These are phyloP conservation scores for Mastigias papua DNA, from an alignment of 30 jellyfish, hydroid and myxozoan genomes.

Conservation along the genomic window DNA sequence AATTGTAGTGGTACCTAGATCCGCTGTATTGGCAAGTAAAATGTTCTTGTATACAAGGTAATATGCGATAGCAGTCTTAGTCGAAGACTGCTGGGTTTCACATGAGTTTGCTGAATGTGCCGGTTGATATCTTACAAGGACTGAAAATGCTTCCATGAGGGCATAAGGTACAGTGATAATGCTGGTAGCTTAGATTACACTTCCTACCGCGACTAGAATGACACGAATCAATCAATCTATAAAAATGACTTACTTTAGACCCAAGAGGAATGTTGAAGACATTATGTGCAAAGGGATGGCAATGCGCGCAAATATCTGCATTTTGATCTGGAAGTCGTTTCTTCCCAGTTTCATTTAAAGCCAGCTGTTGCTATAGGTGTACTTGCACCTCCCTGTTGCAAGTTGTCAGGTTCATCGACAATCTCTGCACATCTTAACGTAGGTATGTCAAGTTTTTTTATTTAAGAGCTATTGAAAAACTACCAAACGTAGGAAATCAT, in stretches of 20 bases:
- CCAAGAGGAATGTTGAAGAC: background rate
- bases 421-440: background rate
- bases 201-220: background rate
- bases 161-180: constrained; percentile 16
- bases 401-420: background rate
- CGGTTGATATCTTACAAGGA: no score
- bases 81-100: background rate
- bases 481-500: background rate
- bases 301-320: background rate
- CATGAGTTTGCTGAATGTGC: constrained; percentile 1
- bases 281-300: background rate
- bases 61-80: background rate
- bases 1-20: background rate
- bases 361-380: background rate
- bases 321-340: background rate
- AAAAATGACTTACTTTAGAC: background rate
- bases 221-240: background rate
- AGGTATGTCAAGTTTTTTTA: background rate
- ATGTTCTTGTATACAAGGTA: background rate
- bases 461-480: background rate
- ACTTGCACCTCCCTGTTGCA: background rate
- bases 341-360: background rate
- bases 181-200: background rate
- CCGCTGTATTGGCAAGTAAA: background rate
- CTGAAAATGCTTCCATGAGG: background rate